A percentile compares a stretch with the other conserved stretches of the same genome.
Evolutionary conservation across 2,797 vertebrate species (phyloP).

Genomic region (Protosalanx chinensis): DNA sequence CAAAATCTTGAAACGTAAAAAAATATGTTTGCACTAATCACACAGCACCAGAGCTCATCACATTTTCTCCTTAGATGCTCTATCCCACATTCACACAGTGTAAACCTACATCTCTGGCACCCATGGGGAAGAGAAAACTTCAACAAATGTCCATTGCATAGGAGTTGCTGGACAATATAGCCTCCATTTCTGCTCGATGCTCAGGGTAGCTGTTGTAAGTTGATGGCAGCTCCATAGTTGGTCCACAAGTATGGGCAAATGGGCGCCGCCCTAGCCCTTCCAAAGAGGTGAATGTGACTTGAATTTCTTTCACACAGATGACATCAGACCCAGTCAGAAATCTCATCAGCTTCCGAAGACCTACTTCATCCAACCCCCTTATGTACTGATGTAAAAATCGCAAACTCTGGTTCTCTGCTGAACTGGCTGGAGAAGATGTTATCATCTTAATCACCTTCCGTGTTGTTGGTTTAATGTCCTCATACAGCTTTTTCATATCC

Average conservation of each 20-base stretch:
- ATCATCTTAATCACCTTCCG: constrained; percentile 35
- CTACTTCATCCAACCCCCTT: constrained; percentile 33
- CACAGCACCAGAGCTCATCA: too few relatives aligned
- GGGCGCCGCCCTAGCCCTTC: constrained; percentile 25
- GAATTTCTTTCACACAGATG: constrained; percentile 33
- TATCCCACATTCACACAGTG: too few relatives aligned
- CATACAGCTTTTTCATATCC: constrained; percentile 29
- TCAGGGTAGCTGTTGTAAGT: constrained; percentile 38
- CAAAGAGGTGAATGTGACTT: constrained; percentile 33
- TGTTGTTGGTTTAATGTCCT: constrained; percentile 33
- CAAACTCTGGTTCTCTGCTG: constrained; percentile 32
- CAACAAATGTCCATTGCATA: constrained; percentile 18
- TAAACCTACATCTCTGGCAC: too few relatives aligned
- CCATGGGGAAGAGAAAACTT: too few relatives aligned
- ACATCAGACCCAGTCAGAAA: constrained; percentile 35
- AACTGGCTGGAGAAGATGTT: constrained; percentile 17
- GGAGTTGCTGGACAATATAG: constrained; percentile 19
- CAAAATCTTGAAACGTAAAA: too few relatives aligned
- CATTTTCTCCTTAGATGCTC: too few relatives aligned
- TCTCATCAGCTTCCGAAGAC: neutral
- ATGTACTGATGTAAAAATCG: constrained; percentile 40
- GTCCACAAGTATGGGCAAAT: constrained; percentile 35
- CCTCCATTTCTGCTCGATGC: constrained; percentile 36
- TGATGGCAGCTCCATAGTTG: constrained; percentile 38
- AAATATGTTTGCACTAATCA: too few relatives aligned